These are phyloP conservation scores for Lydus trimaculatus DNA, from an alignment of 2,888 invertebrate species.

Conservation along the genomic window DNA sequence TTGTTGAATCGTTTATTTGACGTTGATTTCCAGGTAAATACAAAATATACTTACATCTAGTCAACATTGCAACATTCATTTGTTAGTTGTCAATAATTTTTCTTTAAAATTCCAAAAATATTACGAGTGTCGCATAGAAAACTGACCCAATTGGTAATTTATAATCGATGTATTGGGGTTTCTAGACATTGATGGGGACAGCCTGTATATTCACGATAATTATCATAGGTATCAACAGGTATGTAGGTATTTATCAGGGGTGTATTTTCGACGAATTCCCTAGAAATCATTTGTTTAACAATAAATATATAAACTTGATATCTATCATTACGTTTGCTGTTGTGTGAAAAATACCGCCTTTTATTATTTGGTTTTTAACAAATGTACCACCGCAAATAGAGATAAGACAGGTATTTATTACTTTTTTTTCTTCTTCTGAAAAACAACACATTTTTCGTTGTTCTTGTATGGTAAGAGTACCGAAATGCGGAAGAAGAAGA, in stretches of 20 bases:
- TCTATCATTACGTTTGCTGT: not conserved
- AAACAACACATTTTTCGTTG: slow-evolving; percentile 5
- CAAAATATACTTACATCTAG: not conserved
- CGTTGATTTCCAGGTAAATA: not conserved
- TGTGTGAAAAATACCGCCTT: slow-evolving; percentile 1
- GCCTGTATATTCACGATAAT: not conserved
- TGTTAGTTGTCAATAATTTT: not conserved
- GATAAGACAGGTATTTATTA: slow-evolving; percentile 11
- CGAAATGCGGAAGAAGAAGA: no score
- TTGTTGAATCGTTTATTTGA: not conserved
- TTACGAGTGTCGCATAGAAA: no score
- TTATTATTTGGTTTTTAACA: slow-evolving; percentile 4
- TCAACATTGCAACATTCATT: not conserved
- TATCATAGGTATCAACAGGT: no score
- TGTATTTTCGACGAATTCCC: slow-evolving; percentile 3
- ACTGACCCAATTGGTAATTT: no score
- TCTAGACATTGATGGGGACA: no score
- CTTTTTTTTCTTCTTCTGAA: slow-evolving; percentile 3
- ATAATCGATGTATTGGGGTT: no score
- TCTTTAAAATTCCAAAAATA: no score
- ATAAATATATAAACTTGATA: slow-evolving; percentile 3
- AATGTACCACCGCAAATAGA: slow-evolving; percentile 6
- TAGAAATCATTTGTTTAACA: not conserved
- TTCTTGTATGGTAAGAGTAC: not conserved
- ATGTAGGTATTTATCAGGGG: not conserved